A percentile compares a stretch with the other conserved stretches of the same genome.
Evolutionary conservation across 1,140 invertebrate genomes (phyloP).

Genomic region (Drosophila parvula): DNA sequence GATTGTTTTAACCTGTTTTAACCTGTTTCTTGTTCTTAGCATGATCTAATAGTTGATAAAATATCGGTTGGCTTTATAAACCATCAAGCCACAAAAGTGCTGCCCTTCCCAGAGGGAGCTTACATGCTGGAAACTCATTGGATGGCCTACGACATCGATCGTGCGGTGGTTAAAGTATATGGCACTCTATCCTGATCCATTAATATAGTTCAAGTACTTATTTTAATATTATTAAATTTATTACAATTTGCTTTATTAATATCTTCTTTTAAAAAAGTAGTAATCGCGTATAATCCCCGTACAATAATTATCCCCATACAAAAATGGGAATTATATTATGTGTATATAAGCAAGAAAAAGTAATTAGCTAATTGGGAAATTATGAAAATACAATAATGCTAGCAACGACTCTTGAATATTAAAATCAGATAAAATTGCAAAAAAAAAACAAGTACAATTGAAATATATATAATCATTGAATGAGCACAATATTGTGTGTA

Average conservation of each 20-base stretch:
- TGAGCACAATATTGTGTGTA: background rate
- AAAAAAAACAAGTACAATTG: background rate
- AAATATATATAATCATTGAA: background rate
- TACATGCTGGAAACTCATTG: conserved; percentile 20
- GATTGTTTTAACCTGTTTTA: background rate
- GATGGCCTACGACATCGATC: conserved; percentile 6
- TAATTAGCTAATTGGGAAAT: too few relatives aligned
- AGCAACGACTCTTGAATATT: too few relatives aligned
- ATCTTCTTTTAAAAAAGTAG: too few relatives aligned
- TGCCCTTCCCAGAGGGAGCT: conserved; percentile 22
- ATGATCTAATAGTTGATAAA: conserved; percentile 13
- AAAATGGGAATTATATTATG: too few relatives aligned
- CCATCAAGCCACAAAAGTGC: conserved; percentile 5
- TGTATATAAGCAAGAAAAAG: too few relatives aligned
- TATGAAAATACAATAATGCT: too few relatives aligned
- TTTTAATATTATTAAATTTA: background rate
- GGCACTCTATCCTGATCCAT: conserved; percentile 9
- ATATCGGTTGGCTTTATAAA: background rate
- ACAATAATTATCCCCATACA: too few relatives aligned
- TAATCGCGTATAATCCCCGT: too few relatives aligned
- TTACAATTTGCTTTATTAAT: too few relatives aligned
- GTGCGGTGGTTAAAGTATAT: conserved; percentile 6
- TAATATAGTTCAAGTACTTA: background rate
- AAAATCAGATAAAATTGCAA: too few relatives aligned
- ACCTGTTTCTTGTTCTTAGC: background rate